Conservation (phyloP, 2,888 invertebrate genomes). For the Nomada fabriciana region DNA sequence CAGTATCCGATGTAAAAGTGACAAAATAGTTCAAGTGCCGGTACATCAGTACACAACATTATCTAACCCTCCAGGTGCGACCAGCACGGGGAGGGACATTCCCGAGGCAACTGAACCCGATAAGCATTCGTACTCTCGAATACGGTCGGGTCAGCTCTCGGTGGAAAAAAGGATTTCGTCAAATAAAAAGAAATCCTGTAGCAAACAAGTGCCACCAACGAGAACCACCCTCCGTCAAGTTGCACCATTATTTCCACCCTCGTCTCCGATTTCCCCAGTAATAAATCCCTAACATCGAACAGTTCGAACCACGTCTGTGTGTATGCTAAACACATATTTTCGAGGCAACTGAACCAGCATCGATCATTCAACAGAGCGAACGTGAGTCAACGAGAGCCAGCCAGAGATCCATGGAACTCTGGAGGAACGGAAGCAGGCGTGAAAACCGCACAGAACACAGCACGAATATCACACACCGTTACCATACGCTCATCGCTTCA, state of each 20-base stretch:
- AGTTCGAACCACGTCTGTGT: background rate
- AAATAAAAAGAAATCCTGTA: background rate
- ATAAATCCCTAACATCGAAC: constrained; percentile 10
- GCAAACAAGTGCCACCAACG: background rate
- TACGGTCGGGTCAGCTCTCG: background rate
- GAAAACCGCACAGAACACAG: background rate
- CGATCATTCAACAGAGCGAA: constrained; percentile 11
- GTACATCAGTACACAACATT: background rate
- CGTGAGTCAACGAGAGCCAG: constrained; percentile 8
- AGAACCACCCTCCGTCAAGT: background rate
- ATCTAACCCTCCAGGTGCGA: constrained; percentile 1
- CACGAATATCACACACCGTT: constrained; percentile 1
- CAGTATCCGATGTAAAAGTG: no score
- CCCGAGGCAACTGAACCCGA: background rate
- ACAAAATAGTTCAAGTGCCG: no score
- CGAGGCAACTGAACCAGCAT: constrained; percentile 15
- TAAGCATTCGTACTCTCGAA: background rate
- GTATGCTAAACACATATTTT: constrained; percentile 25
- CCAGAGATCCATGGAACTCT: background rate
- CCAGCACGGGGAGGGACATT: background rate
- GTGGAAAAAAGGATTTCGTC: background rate
- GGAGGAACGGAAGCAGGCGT: background rate
- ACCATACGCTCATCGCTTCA: constrained; percentile 40
- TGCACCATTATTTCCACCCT: background rate
- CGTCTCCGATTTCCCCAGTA: background rate